Percentiles rank a stretch among this genome's conserved stretches.
Evolutionary conservation across 1,140 invertebrate genomes (phyloP).

Genomic region (Parapsyche elsis): DNA sequence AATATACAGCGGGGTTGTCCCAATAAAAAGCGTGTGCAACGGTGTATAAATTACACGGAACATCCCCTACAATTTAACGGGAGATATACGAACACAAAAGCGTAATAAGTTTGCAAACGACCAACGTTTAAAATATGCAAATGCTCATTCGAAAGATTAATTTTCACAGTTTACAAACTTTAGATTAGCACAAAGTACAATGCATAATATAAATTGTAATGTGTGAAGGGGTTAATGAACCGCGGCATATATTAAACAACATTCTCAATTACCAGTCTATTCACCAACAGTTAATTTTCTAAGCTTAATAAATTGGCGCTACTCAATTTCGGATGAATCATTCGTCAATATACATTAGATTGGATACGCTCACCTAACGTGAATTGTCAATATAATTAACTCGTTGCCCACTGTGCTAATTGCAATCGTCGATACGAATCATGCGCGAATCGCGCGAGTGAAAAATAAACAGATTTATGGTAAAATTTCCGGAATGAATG

Average conservation of each 20-base stretch:
- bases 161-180: background rate
- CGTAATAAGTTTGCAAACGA: background rate
- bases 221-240: conserved; percentile 5
- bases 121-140: background rate
- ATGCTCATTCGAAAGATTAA: background rate
- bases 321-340: background rate
- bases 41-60: background rate
- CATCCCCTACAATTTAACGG: background rate
- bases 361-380: no score
- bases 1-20: background rate
- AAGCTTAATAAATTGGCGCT: background rate
- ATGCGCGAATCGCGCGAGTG: background rate
- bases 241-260: conserved; percentile 5
- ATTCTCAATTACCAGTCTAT: conserved; percentile 6
- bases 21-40: conserved; percentile 6
- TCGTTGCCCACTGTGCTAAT: background rate
- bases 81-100: background rate
- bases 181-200: background rate
- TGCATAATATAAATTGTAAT: background rate
- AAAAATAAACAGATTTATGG: background rate
- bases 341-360: background rate
- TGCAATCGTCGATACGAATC: background rate
- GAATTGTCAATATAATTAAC: background rate
- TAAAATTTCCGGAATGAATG: background rate
- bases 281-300: background rate